Percentiles rank a stretch among this genome's conserved stretches.
Conservation (phyloP, 2,888 invertebrate genomes). For the Chesias legatella region DNA sequence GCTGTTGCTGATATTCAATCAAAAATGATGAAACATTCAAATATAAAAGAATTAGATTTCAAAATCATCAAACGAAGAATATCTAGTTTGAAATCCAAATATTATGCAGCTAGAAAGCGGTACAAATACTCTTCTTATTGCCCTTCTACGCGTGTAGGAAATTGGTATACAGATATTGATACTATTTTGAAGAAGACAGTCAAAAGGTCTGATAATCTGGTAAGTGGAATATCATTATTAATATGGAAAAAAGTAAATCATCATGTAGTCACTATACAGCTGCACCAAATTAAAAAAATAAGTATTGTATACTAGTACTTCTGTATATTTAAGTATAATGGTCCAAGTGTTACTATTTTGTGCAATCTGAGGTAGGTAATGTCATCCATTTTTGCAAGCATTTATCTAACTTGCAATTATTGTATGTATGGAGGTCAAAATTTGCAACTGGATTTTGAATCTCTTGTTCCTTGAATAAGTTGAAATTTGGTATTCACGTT, state of each 20-base stretch:
- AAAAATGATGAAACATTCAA: constrained; percentile 3
- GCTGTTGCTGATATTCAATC: constrained; percentile 6
- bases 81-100: background rate
- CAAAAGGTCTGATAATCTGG: background rate
- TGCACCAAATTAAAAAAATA: too few species aligned
- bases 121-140: background rate
- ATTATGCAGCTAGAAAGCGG: background rate
- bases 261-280: background rate
- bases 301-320: too few species aligned
- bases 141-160: background rate
- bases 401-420: too few species aligned
- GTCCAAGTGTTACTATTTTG: too few species aligned
- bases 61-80: constrained; percentile 5
- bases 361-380: too few species aligned
- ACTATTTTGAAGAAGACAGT: background rate
- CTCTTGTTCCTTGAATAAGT: too few species aligned
- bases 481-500: too few species aligned
- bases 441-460: too few species aligned
- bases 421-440: too few species aligned
- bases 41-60: background rate
- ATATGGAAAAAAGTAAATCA: too few species aligned
- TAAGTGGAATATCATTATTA: background rate
- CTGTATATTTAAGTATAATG: too few species aligned
- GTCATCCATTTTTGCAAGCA: too few species aligned
- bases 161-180: constrained; percentile 10